phyloP scores from a whole-genome alignment of 2,888 invertebrate genomes.

The Ctenicera cuprea region DNA sequence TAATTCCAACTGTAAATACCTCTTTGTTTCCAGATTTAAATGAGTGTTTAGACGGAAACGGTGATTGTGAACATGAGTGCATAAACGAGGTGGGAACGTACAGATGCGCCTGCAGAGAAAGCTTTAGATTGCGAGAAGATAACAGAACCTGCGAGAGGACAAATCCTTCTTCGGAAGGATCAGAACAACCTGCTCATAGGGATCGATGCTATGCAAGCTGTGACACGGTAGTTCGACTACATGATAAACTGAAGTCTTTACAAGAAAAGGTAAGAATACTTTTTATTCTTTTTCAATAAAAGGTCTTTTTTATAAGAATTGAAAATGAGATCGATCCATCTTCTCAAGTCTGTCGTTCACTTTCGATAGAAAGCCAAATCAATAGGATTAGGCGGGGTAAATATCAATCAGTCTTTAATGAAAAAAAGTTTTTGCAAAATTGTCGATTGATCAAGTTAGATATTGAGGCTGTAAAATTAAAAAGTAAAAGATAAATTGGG shows the following conservation, averaged over 20 bases:
- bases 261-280: slow-evolving; percentile 70
- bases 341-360: slow-evolving; percentile 21
- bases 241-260: slow-evolving; percentile 75
- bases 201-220: slow-evolving; percentile 79
- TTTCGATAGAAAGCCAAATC: slow-evolving; percentile 28
- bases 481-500: too few species aligned
- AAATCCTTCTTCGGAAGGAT: slow-evolving; percentile 51
- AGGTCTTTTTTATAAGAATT: slow-evolving; percentile 27
- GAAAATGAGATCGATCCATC: slow-evolving; percentile 39
- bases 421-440: slow-evolving; percentile 13
- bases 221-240: slow-evolving; percentile 77
- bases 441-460: slow-evolving; percentile 1
- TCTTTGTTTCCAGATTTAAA: slow-evolving; percentile 73
- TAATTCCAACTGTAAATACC: not conserved
- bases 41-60: slow-evolving; percentile 74
- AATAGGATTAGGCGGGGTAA: slow-evolving; percentile 18
- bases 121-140: slow-evolving; percentile 75
- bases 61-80: slow-evolving; percentile 80
- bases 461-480: not conserved
- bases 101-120: slow-evolving; percentile 77
- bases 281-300: slow-evolving; percentile 40
- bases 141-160: slow-evolving; percentile 76
- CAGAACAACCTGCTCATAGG: slow-evolving; percentile 69
- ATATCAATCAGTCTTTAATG: slow-evolving; percentile 31
- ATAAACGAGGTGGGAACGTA: slow-evolving; percentile 78